phyloP scores from a whole-genome alignment of 1,140 invertebrate species.

The Zaprionus africanus region DNA sequence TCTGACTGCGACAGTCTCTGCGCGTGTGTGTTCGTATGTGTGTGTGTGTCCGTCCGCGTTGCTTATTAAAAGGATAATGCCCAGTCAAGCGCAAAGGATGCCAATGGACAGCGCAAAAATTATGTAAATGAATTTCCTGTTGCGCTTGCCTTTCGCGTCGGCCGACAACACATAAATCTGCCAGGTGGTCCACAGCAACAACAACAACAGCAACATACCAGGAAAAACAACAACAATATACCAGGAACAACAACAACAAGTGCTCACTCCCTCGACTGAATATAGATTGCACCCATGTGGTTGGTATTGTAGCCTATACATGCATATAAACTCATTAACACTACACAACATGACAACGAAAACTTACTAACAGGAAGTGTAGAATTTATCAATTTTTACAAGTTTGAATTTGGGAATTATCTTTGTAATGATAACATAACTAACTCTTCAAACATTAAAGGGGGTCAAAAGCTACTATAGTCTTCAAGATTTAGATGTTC shows the following conservation, averaged over 20 bases:
- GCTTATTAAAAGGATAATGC: conserved; percentile 79
- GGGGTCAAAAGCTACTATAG: too few relatives aligned
- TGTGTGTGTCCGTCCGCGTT: conserved; percentile 25
- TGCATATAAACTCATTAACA: background rate
- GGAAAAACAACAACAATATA: too few relatives aligned
- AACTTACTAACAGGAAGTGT: background rate
- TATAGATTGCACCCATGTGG: conserved; percentile 6
- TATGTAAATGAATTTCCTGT: conserved; percentile 82
- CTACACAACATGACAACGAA: background rate
- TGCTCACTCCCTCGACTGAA: background rate
- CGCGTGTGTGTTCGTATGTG: background rate
- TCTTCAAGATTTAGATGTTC: too few relatives aligned
- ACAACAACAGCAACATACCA: background rate
- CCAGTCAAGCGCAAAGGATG: conserved; percentile 77
- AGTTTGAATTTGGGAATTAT: too few relatives aligned
- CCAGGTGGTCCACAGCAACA: conserved; percentile 47
- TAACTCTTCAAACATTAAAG: too few relatives aligned
- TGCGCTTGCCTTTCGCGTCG: conserved; percentile 42
- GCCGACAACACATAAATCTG: conserved; percentile 65
- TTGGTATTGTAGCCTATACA: background rate
- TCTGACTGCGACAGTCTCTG: background rate
- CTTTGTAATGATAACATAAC: too few relatives aligned
- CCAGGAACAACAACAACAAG: background rate
- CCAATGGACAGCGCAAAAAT: conserved; percentile 77
- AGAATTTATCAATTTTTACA: too few relatives aligned